Percentiles rank a stretch among this genome's conserved stretches.
Evolutionary conservation across 2,797 vertebrate species (phyloP).

Genomic region (Danio tinwini): DNA sequence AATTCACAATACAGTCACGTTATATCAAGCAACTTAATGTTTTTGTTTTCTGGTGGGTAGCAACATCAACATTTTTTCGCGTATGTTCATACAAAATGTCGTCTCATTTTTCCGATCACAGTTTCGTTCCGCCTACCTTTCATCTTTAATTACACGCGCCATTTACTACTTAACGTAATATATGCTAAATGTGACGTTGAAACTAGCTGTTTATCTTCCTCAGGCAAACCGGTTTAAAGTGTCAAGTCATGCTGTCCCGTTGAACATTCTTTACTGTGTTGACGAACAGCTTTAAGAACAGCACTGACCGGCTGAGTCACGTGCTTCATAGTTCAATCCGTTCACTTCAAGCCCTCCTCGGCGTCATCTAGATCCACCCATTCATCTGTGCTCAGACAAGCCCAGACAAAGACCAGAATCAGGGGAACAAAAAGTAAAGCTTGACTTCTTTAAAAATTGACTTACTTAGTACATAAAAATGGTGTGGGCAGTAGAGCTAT

Average conservation of each 20-base stretch:
- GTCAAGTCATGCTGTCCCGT: not conserved
- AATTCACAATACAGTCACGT: too few relatives aligned
- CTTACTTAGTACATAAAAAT: not conserved
- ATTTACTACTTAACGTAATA: constrained; percentile 13
- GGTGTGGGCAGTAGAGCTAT: too few relatives aligned
- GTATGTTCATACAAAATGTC: too few relatives aligned
- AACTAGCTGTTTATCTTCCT: not conserved
- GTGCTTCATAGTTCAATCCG: constrained; percentile 28
- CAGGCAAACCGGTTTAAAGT: not conserved
- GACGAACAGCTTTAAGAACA: constrained; percentile 20
- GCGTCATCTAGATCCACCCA: constrained; percentile 17
- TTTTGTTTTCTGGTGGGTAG: not conserved
- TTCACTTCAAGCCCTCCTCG: not conserved
- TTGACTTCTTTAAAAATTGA: not conserved
- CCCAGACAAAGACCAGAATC: not conserved
- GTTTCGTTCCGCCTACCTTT: constrained; percentile 36
- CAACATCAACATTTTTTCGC: not conserved
- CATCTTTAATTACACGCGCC: constrained; percentile 12
- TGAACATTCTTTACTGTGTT: constrained; percentile 13
- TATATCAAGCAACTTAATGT: too few relatives aligned
- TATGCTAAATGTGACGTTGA: not conserved
- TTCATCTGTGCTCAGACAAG: constrained; percentile 23
- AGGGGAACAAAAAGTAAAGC: not conserved
- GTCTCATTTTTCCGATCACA: not conserved
- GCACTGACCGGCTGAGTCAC: constrained; percentile 16